Base-by-base conservation (phyloP, 2,888 invertebrate species). In the Drosophila fulvimacula region DNA sequence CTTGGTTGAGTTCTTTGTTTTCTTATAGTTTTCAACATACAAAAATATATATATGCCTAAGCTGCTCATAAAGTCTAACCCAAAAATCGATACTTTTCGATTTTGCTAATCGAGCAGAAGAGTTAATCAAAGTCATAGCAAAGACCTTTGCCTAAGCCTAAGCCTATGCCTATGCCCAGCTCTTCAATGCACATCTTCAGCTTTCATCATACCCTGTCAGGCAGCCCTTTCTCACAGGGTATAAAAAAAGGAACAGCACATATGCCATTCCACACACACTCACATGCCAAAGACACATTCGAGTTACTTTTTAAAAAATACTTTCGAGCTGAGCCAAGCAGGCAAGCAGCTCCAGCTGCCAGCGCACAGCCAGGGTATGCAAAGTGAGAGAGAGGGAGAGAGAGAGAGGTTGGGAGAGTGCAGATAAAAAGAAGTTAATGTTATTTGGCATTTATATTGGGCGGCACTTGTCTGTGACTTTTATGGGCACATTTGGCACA, bases 401-500 rank as follows among this genome's bases (percentile, higher is more conserved):
- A 15, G 19, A 10, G 21, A 34, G 19, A 34, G 19, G 7, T 5
- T 4, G 4, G 11, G 34, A 5, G 21, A 21, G n/a, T n/a, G 36
- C 19, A 1, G 27, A 42, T 42, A 70, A 57, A 56, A 15, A 10
- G 15, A 34, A 39, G 48, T 24, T 17, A 15, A 19, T 38, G 30
- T 11, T 10, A 32, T 24, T 44, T 44, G 42, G n/a, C 44, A 13
- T 36, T 58, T 36, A 34, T 27, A 38, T 63, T 46, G 60, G 62
- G 0, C 39, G 41, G 19, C 49, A 60, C 41, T 72, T 81, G 68
- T 68, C 68, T 52, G 59, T 76, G 84, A 87, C 80, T 85, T 89
- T 85, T 88, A 79, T 87, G 76, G 79, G 53, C 82, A 41, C 76
- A 84, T 82, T 90, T 82, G 80, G 79, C 91, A 89, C 90, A 89